Conservation (phyloP, 2,888 invertebrate species). For the Drosophila kambysellisi region DNA sequence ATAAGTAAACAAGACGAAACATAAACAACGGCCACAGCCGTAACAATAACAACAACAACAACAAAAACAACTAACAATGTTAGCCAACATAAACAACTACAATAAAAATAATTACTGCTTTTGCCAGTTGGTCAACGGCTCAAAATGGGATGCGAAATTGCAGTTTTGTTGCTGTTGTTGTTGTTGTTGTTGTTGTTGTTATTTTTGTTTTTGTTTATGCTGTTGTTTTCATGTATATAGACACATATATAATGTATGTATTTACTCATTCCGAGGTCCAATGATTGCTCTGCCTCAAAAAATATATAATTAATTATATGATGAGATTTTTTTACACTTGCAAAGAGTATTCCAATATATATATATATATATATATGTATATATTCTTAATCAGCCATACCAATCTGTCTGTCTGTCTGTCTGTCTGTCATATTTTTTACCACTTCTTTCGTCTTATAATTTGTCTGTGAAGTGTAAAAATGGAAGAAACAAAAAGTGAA, state of each 20-base stretch:
- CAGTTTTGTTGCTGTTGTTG: background rate
- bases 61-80: constrained; percentile 1
- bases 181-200: background rate
- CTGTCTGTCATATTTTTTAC: background rate
- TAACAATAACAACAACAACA: background rate
- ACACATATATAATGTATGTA: background rate
- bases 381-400: background rate
- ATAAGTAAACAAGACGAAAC: constrained; percentile 13
- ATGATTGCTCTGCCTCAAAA: constrained; percentile 19
- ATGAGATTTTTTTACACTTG: background rate
- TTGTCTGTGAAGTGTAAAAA: background rate
- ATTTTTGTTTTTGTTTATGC: background rate
- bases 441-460: background rate
- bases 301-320: background rate
- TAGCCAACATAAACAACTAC: background rate
- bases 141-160: constrained; percentile 31
- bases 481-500: background rate
- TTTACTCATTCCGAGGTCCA: constrained; percentile 11
- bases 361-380: background rate
- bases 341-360: background rate
- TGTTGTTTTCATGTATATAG: background rate
- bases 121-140: constrained; percentile 7
- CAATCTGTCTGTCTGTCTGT: background rate
- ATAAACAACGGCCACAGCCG: background rate
- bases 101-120: background rate